A percentile compares a stretch with the other conserved stretches of the same genome.
Conservation (phyloP, 2,888 invertebrate genomes). For the Lasioglossum calceatum region DNA sequence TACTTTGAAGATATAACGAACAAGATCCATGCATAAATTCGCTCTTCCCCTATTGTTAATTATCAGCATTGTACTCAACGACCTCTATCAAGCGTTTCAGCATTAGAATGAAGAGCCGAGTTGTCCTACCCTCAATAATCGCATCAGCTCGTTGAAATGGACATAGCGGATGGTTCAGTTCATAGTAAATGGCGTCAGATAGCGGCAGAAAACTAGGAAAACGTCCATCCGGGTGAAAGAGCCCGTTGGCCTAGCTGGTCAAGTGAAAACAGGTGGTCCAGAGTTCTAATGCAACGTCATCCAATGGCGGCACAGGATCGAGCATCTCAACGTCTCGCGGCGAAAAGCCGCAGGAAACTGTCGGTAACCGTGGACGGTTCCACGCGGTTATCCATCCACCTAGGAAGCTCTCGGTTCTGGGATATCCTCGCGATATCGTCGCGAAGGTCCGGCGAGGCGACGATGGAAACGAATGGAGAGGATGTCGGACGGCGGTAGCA, state of each 20-base stretch:
- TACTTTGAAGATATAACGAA: background rate
- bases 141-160: background rate
- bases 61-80: background rate
- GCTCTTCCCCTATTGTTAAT: background rate
- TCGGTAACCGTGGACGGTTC: conserved; percentile 17
- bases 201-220: conserved; percentile 4
- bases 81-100: background rate
- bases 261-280: conserved; percentile 37
- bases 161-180: background rate
- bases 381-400: conserved; percentile 13
- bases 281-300: conserved; percentile 18
- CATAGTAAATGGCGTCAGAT: background rate
- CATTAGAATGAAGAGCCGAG: background rate
- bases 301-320: background rate
- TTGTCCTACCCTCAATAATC: background rate
- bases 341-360: conserved; percentile 32
- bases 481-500: conserved; percentile 68
- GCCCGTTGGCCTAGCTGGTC: background rate
- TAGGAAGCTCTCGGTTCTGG: conserved; percentile 33
- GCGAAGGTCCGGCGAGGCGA: conserved; percentile 66
- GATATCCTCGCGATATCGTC: conserved; percentile 65
- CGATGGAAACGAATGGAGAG: conserved; percentile 73
- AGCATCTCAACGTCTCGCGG: conserved; percentile 2
- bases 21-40: background rate
- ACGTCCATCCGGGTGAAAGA: background rate